Conservation (phyloP, 2,113 vertebrate genomes). For the Trichomycterus rosablanca region DNA sequence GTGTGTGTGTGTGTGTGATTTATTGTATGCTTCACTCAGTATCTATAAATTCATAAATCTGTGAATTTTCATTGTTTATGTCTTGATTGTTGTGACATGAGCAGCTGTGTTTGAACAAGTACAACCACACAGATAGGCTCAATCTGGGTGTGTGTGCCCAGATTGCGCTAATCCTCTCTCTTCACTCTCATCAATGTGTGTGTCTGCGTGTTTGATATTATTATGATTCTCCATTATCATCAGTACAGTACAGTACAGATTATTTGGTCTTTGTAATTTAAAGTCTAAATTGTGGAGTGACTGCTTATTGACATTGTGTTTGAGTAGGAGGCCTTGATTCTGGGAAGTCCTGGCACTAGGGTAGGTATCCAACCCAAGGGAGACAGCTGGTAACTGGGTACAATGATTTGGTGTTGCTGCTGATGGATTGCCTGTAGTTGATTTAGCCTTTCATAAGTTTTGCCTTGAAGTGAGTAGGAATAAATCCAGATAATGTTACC, state of each 20-base stretch:
- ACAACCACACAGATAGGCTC: slow-evolving; percentile 2
- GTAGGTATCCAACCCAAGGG: slow-evolving; percentile 60
- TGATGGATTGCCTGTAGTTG: background rate
- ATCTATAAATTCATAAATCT: slow-evolving; percentile 20
- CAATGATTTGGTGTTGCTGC: slow-evolving; percentile 6
- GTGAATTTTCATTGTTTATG: slow-evolving; percentile 36
- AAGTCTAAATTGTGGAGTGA: slow-evolving; percentile 37
- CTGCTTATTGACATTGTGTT: slow-evolving; percentile 42
- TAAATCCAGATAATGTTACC: too few relatives aligned
- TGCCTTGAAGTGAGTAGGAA: too few relatives aligned
- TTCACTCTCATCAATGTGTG: slow-evolving; percentile 60
- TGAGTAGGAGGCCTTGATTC: slow-evolving; percentile 43
- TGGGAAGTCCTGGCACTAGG: slow-evolving; percentile 53
- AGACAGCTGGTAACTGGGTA: slow-evolving; percentile 47
- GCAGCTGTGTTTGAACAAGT: slow-evolving; percentile 45
- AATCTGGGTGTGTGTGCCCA: slow-evolving; percentile 55
- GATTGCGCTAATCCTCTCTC: slow-evolving; percentile 68
- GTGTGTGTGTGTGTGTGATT: slow-evolving; percentile 13
- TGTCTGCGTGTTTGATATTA: slow-evolving; percentile 62
- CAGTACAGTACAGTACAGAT: too few relatives aligned
- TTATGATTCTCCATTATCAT: slow-evolving; percentile 64
- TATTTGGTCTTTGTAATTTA: slow-evolving; percentile 33
- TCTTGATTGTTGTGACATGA: slow-evolving; percentile 21
- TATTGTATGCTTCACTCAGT: background rate
- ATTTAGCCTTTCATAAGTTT: background rate